A percentile compares a stretch with the other conserved stretches of the same genome.
phyloP scores from a whole-genome alignment of 1,140 invertebrate species.

The Copidosoma floridanum region DNA sequence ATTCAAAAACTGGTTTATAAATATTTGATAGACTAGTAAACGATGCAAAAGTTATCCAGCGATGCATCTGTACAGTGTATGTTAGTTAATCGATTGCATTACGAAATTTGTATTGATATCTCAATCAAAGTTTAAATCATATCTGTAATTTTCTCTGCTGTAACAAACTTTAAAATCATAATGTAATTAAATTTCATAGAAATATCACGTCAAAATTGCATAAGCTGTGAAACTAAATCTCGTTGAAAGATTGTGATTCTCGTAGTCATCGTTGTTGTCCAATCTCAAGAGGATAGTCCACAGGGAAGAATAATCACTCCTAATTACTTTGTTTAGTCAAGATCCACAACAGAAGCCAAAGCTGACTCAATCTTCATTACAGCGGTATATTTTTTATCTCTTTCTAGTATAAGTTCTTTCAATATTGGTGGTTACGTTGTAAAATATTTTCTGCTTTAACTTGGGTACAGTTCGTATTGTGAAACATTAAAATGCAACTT shows the following conservation, averaged over 20 bases:
- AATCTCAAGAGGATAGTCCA: conserved; percentile 11
- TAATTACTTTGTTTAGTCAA: no score
- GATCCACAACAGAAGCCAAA: conserved; percentile 13
- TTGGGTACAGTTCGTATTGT: no score
- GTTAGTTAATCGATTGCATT: conserved; percentile 50
- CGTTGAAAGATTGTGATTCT: conserved; percentile 2
- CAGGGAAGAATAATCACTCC: no score
- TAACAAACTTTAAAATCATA: conserved; percentile 19
- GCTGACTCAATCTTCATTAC: conserved; percentile 15
- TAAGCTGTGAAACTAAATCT: background rate
- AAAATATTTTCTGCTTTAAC: conserved; percentile 18
- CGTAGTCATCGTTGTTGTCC: conserved; percentile 14
- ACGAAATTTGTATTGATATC: conserved; percentile 49
- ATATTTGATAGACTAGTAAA: conserved; percentile 25
- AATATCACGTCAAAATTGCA: conserved; percentile 14
- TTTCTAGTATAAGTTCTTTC: no score
- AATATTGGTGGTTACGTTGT: no score
- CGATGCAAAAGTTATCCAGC: conserved; percentile 42
- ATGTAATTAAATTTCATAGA: conserved; percentile 13
- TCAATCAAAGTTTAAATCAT: conserved; percentile 52
- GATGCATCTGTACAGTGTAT: conserved; percentile 52
- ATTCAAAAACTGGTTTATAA: no score
- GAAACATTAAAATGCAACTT: no score
- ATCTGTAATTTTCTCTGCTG: conserved; percentile 16
- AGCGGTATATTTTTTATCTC: no score